Evolutionary conservation across 2,797 vertebrate genomes (phyloP).

Genomic region (Ceyx erithaca): DNA sequence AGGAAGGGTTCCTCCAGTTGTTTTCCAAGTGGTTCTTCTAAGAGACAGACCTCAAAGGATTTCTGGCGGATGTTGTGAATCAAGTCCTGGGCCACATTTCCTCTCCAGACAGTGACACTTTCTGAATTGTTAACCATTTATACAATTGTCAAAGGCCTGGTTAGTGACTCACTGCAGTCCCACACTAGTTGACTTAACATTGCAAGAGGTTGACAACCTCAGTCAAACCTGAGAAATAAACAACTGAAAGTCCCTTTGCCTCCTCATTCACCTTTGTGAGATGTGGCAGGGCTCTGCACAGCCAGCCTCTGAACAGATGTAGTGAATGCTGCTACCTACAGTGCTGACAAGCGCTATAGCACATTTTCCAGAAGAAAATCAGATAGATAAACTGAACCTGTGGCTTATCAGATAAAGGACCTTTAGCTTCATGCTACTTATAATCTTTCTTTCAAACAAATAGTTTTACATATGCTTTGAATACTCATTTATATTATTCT

Average conservation of each 20-base stretch:
- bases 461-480: background rate
- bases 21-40: constrained; percentile 7
- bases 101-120: background rate
- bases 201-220: background rate
- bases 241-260: background rate
- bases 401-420: background rate
- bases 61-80: background rate
- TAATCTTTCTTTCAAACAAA: background rate
- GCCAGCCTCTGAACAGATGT: background rate
- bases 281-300: rapidly evolving
- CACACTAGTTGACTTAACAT: background rate
- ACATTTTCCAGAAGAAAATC: background rate
- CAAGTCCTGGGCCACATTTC: background rate
- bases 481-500: background rate
- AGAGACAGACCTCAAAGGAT: background rate
- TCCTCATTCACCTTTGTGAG: background rate
- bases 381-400: background rate
- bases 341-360: background rate
- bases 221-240: background rate
- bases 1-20: background rate
- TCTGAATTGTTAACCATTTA: constrained; percentile 35
- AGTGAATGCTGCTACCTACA: background rate
- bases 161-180: background rate
- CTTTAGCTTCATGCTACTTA: background rate
- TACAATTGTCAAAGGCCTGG: background rate